Evolutionary conservation across 1,140 invertebrate genomes (phyloP).

Genomic region (Neodiprion fabricii): DNA sequence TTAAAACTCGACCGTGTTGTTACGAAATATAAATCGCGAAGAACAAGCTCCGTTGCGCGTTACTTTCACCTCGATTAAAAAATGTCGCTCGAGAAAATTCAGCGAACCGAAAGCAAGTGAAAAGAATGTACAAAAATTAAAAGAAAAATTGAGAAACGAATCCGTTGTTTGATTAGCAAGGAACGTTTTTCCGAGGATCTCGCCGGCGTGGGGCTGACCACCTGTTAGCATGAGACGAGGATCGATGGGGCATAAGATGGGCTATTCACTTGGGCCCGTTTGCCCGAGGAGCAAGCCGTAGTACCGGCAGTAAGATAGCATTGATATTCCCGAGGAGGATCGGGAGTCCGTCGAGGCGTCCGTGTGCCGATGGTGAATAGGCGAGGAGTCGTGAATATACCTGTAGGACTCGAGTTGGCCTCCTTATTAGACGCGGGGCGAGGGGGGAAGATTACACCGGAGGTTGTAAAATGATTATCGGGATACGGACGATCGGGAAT

Average conservation of each 20-base stretch:
- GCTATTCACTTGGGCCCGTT: slow-evolving; percentile 40
- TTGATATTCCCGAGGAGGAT: slow-evolving; percentile 44
- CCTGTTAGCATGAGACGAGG: slow-evolving; percentile 35
- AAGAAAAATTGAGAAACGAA: no score
- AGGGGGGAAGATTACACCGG: slow-evolving; percentile 37
- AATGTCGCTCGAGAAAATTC: no score
- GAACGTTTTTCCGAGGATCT: no score
- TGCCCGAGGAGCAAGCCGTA: slow-evolving; percentile 34
- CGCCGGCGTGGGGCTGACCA: not conserved
- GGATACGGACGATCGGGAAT: not conserved
- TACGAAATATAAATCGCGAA: no score
- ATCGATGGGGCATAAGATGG: slow-evolving; percentile 29
- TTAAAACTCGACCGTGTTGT: no score
- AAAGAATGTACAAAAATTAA: no score
- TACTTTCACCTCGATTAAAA: no score
- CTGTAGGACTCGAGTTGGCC: no score
- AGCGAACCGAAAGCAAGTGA: no score
- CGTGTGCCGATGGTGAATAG: not conserved
- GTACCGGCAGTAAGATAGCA: slow-evolving; percentile 50
- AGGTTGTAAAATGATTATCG: slow-evolving; percentile 42
- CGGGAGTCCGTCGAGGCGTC: not conserved
- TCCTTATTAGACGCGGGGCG: slow-evolving; percentile 41
- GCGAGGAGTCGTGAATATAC: no score
- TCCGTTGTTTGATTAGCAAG: no score
- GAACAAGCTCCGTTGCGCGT: no score